Percentiles rank a stretch among this genome's conserved stretches.
These are phyloP conservation scores for Thecocarcelia acutangulata DNA, from an alignment of 2,888 invertebrate species.

Conservation along the genomic window DNA sequence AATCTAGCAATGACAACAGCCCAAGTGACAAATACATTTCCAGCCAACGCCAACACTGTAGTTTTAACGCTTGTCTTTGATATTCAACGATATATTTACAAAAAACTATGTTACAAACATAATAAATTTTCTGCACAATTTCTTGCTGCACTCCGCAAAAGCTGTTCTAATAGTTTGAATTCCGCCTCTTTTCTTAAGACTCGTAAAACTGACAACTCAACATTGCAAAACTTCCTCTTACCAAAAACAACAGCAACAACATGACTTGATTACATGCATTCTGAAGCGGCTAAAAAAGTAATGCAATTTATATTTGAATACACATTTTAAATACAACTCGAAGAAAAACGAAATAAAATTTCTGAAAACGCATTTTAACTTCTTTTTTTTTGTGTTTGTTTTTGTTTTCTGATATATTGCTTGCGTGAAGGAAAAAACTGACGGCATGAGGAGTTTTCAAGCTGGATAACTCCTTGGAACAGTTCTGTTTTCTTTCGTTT, in stretches of 20 bases:
- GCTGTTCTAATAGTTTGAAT: conserved; percentile 22
- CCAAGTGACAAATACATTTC: conserved; percentile 51
- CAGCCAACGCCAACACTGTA: conserved; percentile 30
- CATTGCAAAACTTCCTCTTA: conserved; percentile 39
- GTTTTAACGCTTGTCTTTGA: conserved; percentile 17
- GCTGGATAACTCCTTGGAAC: too few relatives aligned
- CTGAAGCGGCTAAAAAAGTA: conserved; percentile 54
- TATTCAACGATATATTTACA: conserved; percentile 16
- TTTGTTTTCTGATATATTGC: too few relatives aligned
- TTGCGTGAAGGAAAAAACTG: too few relatives aligned
- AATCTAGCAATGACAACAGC: conserved; percentile 51
- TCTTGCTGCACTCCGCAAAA: conserved; percentile 18
- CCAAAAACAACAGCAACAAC: conserved; percentile 48
- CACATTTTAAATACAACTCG: conserved; percentile 21
- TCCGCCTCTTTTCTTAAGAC: conserved; percentile 11
- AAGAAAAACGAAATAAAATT: not conserved
- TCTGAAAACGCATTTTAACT: not conserved
- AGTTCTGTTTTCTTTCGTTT: too few relatives aligned
- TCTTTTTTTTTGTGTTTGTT: too few relatives aligned
- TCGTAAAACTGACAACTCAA: conserved; percentile 38
- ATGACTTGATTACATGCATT: conserved; percentile 62
- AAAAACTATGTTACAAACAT: conserved; percentile 34
- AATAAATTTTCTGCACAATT: conserved; percentile 46
- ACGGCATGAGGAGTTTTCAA: too few relatives aligned
- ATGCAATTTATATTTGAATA: conserved; percentile 26